Conservation (phyloP, 2,113 vertebrate species). For the Ginglymostoma cirratum region DNA sequence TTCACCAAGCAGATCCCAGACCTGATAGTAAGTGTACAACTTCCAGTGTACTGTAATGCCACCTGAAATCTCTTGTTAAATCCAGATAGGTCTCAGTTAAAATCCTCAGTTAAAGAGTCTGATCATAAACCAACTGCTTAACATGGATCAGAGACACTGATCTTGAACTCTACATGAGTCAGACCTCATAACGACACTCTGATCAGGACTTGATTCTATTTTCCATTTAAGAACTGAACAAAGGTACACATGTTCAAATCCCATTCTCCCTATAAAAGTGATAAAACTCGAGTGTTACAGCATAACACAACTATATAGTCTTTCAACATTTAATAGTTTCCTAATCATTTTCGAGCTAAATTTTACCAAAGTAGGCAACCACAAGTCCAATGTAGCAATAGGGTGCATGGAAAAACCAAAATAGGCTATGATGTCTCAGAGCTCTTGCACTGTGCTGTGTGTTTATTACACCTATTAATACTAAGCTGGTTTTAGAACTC, state of each 20-base stretch:
- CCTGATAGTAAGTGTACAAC: neutral
- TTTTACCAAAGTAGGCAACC: neutral
- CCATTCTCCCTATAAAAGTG: neutral
- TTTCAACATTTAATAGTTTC: neutral
- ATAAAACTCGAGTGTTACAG: neutral
- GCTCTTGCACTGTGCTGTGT: neutral
- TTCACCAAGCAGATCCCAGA: neutral
- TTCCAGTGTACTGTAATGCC: neutral
- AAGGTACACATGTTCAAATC: neutral
- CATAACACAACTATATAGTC: neutral
- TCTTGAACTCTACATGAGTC: no score
- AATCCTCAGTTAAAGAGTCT: neutral
- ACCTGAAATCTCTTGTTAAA: neutral
- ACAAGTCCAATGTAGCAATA: neutral
- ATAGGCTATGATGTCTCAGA: neutral
- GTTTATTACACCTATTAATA: no score
- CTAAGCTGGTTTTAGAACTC: no score
- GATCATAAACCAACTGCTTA: no score
- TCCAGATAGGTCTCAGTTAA: neutral
- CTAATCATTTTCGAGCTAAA: neutral
- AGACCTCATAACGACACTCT: no score
- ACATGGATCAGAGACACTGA: no score
- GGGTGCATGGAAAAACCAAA: neutral
- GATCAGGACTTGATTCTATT: neutral
- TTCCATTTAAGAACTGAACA: neutral